These are phyloP conservation scores for Phalanger gymnotis DNA, from an alignment of 2,797 vertebrate genomes.

Conservation along the genomic window DNA sequence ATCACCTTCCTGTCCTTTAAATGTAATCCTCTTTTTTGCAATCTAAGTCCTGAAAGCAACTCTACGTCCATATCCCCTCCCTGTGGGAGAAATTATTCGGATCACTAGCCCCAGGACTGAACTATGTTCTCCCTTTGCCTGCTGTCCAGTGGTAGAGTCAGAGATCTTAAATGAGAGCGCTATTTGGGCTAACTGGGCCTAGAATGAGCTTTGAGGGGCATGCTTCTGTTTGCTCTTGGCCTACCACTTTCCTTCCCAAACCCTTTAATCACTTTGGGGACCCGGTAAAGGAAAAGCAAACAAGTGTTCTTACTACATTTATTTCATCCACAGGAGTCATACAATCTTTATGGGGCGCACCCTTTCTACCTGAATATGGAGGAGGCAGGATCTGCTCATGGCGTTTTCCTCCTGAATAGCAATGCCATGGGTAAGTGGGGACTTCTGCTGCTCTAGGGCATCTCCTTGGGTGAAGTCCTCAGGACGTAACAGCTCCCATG, in stretches of 20 bases:
- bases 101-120: neutral
- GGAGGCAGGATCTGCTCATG: constrained; percentile 84
- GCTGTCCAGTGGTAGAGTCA: neutral
- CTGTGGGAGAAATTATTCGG: neutral
- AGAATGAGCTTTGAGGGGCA: neutral
- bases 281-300: neutral
- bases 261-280: neutral
- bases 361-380: constrained; percentile 93
- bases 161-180: neutral
- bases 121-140: neutral
- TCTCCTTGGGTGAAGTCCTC: neutral
- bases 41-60: neutral
- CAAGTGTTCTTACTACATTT: neutral
- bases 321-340: constrained; percentile 84
- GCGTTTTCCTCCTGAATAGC: constrained; percentile 90
- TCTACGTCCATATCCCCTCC: neutral
- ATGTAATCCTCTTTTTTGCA: neutral
- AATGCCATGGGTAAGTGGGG: constrained; percentile 84
- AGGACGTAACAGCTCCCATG: neutral
- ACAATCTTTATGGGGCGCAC: constrained; percentile 92
- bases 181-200: neutral
- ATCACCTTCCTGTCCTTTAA: neutral
- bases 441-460: neutral
- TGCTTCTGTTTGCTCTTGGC: neutral
- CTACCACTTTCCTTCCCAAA: neutral